phyloP scores from a whole-genome alignment of 2,113 vertebrate genomes.

The Stomatorhinus ivindoensis region DNA sequence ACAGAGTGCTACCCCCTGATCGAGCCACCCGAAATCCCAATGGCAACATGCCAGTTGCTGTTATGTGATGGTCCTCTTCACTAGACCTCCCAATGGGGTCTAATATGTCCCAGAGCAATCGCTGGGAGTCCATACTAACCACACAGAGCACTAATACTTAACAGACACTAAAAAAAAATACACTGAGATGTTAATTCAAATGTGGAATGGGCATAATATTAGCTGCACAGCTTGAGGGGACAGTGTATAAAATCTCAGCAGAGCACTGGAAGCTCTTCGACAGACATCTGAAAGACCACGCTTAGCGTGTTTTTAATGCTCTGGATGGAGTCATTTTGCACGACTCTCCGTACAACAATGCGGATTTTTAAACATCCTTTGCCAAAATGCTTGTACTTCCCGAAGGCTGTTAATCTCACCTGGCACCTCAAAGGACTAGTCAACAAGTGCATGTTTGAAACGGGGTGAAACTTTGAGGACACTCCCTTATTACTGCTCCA shows the following conservation, averaged over 20 bases:
- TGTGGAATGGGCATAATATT: constrained; percentile 50
- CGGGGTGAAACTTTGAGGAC: not conserved
- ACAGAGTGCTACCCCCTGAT: not conserved
- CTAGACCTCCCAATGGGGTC: constrained; percentile 60
- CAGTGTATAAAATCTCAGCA: constrained; percentile 68
- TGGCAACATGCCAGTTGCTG: no score
- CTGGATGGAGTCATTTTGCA: not conserved
- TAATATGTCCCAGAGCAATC: constrained; percentile 60
- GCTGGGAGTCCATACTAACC: constrained; percentile 52
- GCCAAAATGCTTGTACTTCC: not conserved
- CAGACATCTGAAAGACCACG: constrained; percentile 41
- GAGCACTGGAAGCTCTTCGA: constrained; percentile 63
- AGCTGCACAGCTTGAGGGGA: constrained; percentile 64
- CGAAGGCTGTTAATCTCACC: not conserved
- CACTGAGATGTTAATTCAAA: constrained; percentile 48
- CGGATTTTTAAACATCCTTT: not conserved
- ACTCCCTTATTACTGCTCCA: not conserved
- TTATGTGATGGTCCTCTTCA: constrained; percentile 50
- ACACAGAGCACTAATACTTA: constrained; percentile 41
- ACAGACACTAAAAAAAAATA: constrained; percentile 54
- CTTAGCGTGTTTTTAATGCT: not conserved
- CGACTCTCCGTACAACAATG: not conserved
- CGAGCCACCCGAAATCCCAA: not conserved
- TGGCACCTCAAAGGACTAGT: not conserved
- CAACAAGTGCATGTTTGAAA: not conserved